Evolutionary conservation across 2,797 vertebrate genomes (phyloP).

Genomic region (Rhinichthys osculus): DNA sequence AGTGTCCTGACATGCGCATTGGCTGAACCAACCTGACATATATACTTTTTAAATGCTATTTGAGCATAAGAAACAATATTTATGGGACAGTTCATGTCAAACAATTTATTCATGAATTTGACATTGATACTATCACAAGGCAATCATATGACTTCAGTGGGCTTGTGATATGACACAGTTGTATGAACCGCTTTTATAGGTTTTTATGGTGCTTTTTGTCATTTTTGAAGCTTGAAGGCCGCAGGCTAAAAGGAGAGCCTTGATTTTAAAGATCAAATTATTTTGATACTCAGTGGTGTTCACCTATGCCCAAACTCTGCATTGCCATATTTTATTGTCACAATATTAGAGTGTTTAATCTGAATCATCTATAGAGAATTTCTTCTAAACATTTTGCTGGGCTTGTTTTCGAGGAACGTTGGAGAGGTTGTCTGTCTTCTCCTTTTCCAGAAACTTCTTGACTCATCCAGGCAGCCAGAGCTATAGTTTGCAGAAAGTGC

Average conservation of each 20-base stretch:
- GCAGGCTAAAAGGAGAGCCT: too few relatives aligned
- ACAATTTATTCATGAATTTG: not conserved
- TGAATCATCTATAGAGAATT: not conserved
- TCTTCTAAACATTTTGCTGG: not conserved
- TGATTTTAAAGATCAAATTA: not conserved
- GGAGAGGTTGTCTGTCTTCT: not conserved
- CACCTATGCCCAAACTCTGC: too few relatives aligned
- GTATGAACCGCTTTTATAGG: not conserved
- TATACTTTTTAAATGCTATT: too few relatives aligned
- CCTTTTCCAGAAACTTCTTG: not conserved
- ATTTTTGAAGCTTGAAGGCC: too few relatives aligned
- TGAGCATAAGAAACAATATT: too few relatives aligned
- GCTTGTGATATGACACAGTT: not conserved
- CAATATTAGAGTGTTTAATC: not conserved
- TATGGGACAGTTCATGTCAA: too few relatives aligned
- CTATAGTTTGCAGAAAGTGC: not conserved
- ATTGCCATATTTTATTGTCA: too few relatives aligned
- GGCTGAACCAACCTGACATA: too few relatives aligned
- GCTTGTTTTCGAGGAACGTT: not conserved
- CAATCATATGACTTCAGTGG: not conserved
- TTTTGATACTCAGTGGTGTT: not conserved
- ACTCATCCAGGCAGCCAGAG: not conserved
- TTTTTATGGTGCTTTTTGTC: not conserved
- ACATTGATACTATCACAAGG: not conserved
- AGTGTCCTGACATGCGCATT: too few relatives aligned